A percentile compares a stretch with the other conserved stretches of the same genome.
Evolutionary conservation across 2,888 invertebrate genomes (phyloP).

Genomic region (Sturmia bella): DNA sequence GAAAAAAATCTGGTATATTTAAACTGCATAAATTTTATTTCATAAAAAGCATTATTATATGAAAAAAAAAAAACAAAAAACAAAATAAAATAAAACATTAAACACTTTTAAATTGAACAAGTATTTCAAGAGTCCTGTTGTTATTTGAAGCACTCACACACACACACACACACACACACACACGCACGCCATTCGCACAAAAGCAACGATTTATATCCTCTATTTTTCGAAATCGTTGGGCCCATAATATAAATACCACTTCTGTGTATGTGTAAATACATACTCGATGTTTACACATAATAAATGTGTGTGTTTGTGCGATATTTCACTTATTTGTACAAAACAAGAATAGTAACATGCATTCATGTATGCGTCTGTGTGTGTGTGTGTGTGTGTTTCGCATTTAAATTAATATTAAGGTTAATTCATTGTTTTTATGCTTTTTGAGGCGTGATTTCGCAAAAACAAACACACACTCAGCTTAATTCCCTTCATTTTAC

Average conservation of each 20-base stretch:
- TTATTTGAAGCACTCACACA: slow-evolving; percentile 20
- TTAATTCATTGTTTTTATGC: too few species aligned
- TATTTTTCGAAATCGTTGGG: neutral
- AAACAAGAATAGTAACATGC: slow-evolving; percentile 47
- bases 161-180: neutral
- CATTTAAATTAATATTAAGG: too few species aligned
- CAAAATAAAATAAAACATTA: slow-evolving; percentile 37
- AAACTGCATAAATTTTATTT: slow-evolving; percentile 33
- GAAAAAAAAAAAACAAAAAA: slow-evolving; percentile 38
- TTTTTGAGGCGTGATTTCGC: too few species aligned
- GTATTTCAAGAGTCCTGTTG: slow-evolving; percentile 49
- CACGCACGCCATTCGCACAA: slow-evolving; percentile 18
- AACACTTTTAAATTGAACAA: slow-evolving; percentile 51
- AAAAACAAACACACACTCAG: too few species aligned
- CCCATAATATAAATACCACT: neutral
- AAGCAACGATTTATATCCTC: slow-evolving; percentile 53
- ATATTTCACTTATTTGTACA: slow-evolving; percentile 2
- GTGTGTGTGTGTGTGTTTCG: too few species aligned
- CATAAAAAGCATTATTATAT: slow-evolving; percentile 24
- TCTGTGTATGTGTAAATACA: neutral
- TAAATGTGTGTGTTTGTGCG: too few species aligned
- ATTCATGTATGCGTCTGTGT: neutral
- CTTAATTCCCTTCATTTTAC: too few species aligned
- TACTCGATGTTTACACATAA: neutral
- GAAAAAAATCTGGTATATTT: slow-evolving; percentile 24